Evolutionary conservation across 2,113 vertebrate species (phyloP).

Genomic region (Oophaga pumilio): DNA sequence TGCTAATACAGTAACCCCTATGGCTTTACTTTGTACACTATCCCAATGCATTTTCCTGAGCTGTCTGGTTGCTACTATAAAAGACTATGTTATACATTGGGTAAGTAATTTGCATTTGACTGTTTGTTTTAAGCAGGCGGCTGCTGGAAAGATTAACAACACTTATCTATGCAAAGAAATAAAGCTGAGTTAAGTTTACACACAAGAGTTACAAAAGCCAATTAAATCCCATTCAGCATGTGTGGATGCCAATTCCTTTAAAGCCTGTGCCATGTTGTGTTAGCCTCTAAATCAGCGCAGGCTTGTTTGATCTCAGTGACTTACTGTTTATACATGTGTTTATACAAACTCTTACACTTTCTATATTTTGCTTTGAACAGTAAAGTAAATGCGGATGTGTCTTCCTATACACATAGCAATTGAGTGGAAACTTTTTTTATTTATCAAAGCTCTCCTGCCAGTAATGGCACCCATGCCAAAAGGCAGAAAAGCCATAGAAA

Average conservation of each 20-base stretch:
- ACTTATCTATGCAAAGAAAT: constrained; percentile 44
- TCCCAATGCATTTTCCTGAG: neutral
- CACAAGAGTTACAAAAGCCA: constrained; percentile 51
- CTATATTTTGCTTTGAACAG: constrained; percentile 27
- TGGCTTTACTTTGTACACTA: neutral
- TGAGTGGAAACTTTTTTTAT: neutral
- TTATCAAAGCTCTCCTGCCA: neutral
- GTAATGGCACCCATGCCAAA: neutral
- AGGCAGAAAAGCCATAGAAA: constrained; percentile 18
- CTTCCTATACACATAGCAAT: constrained; percentile 25
- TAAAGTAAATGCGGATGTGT: neutral
- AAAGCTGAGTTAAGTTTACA: constrained; percentile 49
- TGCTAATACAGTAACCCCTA: neutral
- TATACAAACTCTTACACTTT: constrained; percentile 38
- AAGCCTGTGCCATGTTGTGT: constrained; percentile 44
- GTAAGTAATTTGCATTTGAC: constrained; percentile 32
- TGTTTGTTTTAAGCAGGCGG: constrained; percentile 47
- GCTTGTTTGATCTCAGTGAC: constrained; percentile 41
- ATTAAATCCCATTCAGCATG: constrained; percentile 42
- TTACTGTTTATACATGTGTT: constrained; percentile 43
- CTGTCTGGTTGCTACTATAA: neutral
- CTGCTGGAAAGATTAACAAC: constrained; percentile 50
- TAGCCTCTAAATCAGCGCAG: constrained; percentile 47
- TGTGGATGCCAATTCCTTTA: constrained; percentile 41
- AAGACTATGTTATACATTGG: constrained; percentile 21